Evolutionary conservation across 2,113 vertebrate genomes (phyloP).

Genomic region (Rhinoptilus africanus): DNA sequence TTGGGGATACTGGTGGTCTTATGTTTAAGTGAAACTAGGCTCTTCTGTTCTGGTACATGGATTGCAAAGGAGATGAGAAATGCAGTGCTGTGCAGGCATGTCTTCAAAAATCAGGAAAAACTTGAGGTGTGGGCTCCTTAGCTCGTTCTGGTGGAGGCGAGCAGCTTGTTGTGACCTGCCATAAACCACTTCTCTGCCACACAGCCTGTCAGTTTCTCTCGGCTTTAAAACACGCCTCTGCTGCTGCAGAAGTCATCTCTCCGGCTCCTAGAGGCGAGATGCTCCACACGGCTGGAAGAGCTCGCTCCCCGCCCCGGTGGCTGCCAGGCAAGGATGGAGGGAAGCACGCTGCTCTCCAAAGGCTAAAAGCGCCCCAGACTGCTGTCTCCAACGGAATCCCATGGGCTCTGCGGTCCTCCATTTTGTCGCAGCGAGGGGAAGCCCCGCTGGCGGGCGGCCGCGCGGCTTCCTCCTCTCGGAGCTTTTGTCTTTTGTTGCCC

Average conservation of each 20-base stretch:
- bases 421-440: neutral
- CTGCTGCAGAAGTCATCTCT: neutral
- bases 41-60: fast-evolving
- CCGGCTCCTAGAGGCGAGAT: neutral
- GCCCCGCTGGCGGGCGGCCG: neutral
- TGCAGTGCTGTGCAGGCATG: neutral
- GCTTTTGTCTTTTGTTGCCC: neutral
- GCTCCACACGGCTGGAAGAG: neutral
- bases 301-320: fast-evolving
- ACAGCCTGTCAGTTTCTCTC: too few relatives aligned
- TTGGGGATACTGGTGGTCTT: neutral
- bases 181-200: too few relatives aligned
- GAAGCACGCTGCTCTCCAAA: neutral
- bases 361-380: neutral
- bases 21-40: neutral
- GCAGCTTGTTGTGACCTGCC: neutral
- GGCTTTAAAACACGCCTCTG: too few relatives aligned
- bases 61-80: fast-evolving
- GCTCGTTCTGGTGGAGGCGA: neutral
- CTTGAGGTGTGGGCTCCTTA: neutral
- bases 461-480: neutral
- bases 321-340: neutral
- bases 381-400: neutral
- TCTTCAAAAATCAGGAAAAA: neutral
- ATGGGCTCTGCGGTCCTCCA: neutral